A percentile compares a stretch with the other conserved stretches of the same genome.
Evolutionary conservation across 2,888 invertebrate genomes (phyloP).

Genomic region (Deilephila elpenor): DNA sequence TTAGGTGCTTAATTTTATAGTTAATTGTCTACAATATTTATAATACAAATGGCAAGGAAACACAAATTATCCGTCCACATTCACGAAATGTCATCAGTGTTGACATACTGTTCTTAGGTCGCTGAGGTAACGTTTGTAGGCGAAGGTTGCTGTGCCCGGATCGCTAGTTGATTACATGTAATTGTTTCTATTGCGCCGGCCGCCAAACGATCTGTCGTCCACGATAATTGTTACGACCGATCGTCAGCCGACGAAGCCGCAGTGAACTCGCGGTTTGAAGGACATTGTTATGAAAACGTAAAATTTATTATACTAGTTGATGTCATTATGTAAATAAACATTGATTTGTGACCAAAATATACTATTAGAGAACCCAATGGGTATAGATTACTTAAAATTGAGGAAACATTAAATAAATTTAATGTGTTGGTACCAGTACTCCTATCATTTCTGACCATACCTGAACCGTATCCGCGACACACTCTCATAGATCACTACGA

Average conservation of each 20-base stretch:
- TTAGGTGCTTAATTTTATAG: not conserved
- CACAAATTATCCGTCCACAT: not conserved
- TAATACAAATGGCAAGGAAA: constrained; percentile 11
- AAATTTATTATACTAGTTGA: not conserved
- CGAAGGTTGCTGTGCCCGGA: constrained; percentile 57
- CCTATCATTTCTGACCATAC: too few relatives aligned
- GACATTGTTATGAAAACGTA: constrained; percentile 9
- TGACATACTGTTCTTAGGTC: constrained; percentile 34
- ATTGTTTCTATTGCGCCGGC: constrained; percentile 60
- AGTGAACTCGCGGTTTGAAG: not conserved
- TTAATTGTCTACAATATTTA: not conserved
- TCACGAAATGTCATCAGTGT: constrained; percentile 9
- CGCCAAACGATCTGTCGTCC: constrained; percentile 62
- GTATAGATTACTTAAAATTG: not conserved
- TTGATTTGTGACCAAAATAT: not conserved
- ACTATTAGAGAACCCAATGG: not conserved
- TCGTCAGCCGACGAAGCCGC: constrained; percentile 15
- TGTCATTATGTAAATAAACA: not conserved
- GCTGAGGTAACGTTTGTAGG: constrained; percentile 51
- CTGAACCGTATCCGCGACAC: too few relatives aligned
- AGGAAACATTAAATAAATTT: too few relatives aligned
- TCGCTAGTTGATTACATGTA: constrained; percentile 58
- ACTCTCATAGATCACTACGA: too few relatives aligned
- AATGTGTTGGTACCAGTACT: too few relatives aligned
- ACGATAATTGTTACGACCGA: constrained; percentile 26